Percentiles rank a stretch among this genome's conserved stretches.
Conservation (phyloP, 2,113 vertebrate species). For the Cyprinodon tularosa region DNA sequence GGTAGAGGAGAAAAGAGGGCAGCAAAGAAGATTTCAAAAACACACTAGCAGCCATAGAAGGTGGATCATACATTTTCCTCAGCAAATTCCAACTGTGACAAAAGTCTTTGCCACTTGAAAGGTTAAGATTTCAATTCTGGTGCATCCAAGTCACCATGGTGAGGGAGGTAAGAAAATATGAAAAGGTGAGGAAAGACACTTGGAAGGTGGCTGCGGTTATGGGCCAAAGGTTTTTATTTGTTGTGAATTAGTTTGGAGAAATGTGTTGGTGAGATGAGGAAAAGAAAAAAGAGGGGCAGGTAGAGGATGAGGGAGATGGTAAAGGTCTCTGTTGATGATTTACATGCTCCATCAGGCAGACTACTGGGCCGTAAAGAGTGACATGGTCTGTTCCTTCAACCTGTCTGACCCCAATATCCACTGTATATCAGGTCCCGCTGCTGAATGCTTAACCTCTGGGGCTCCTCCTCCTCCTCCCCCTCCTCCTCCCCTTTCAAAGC, state of each 20-base stretch:
- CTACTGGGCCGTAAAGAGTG: constrained; percentile 74
- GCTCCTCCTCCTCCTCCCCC: constrained; percentile 62
- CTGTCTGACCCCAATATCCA: constrained; percentile 83
- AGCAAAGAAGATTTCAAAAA: constrained; percentile 37
- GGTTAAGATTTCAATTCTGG: constrained; percentile 74
- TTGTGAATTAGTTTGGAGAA: constrained; percentile 56
- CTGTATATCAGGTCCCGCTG: constrained; percentile 72
- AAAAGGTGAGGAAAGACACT: constrained; percentile 43
- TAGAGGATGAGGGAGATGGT: constrained; percentile 62
- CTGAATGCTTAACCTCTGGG: constrained; percentile 61
- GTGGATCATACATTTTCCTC: constrained; percentile 19
- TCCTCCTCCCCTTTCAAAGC: constrained; percentile 28
- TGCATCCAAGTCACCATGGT: constrained; percentile 49
- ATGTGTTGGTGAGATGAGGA: constrained; percentile 48
- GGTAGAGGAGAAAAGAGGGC: constrained; percentile 53
- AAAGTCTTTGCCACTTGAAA: constrained; percentile 78
- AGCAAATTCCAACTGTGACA: constrained; percentile 64
- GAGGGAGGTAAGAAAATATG: constrained; percentile 28
- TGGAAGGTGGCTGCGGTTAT: constrained; percentile 22
- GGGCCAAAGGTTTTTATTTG: constrained; percentile 61
- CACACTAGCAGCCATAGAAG: constrained; percentile 11
- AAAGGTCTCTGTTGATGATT: constrained; percentile 84
- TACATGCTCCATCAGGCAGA: constrained; percentile 77
- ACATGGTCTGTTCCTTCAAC: constrained; percentile 78
- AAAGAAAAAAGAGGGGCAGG: constrained; percentile 35